Percentiles rank a stretch among this genome's conserved stretches.
Evolutionary conservation across 30 jellyfish, hydroid and myxozoan species (phyloP).

Genomic region (Catostylus mosaicus): DNA sequence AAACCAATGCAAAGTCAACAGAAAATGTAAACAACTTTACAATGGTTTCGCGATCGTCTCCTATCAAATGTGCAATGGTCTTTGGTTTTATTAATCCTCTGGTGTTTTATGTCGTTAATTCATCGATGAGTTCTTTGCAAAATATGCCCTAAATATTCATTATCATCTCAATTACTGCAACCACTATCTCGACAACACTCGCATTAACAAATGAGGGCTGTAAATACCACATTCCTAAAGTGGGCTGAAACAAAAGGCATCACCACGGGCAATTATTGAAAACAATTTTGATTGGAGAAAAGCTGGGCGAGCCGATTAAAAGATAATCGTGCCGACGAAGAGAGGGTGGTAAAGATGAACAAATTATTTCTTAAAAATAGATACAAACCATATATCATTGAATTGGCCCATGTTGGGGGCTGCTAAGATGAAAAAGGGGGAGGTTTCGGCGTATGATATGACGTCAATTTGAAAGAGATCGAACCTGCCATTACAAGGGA

Average conservation of each 20-base stretch:
- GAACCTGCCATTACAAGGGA: too few relatives aligned
- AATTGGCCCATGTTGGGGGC: too few relatives aligned
- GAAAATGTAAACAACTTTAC: slow-evolving; percentile 42
- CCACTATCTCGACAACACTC: slow-evolving; percentile 5
- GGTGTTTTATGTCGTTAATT: background rate
- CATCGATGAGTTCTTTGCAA: background rate
- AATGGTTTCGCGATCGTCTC: slow-evolving; percentile 35
- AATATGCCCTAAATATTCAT: background rate
- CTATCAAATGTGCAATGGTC: background rate
- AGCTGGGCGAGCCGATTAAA: slow-evolving; percentile 59
- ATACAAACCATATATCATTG: too few relatives aligned
- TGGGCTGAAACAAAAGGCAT: slow-evolving; percentile 49
- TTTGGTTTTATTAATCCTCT: background rate
- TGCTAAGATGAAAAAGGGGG: too few relatives aligned
- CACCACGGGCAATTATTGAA: slow-evolving; percentile 55
- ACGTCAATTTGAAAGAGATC: too few relatives aligned
- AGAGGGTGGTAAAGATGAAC: too few relatives aligned
- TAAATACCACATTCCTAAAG: slow-evolving; percentile 22
- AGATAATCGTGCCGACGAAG: slow-evolving; percentile 13
- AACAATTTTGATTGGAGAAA: slow-evolving; percentile 41
- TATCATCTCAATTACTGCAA: background rate
- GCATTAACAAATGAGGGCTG: slow-evolving; percentile 1
- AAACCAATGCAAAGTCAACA: slow-evolving; percentile 52
- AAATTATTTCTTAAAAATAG: too few relatives aligned
- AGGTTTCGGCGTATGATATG: too few relatives aligned